Conservation (phyloP, 2,888 invertebrate genomes). For the Cheilosia vernalis region DNA sequence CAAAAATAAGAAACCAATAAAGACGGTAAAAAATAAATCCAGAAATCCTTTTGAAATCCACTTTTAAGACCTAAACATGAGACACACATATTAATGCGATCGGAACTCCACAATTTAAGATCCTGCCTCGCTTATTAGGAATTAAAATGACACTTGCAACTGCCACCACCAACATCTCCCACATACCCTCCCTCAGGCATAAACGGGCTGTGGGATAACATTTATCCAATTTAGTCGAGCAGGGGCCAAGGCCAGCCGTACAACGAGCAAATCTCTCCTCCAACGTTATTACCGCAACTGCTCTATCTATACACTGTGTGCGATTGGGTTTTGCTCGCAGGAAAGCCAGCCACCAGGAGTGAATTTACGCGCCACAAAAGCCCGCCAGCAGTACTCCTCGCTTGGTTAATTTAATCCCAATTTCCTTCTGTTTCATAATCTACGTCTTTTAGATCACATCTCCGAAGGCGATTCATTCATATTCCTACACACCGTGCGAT, state of each 20-base stretch:
- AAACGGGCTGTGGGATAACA: constrained; percentile 40
- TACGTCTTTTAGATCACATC: constrained; percentile 22
- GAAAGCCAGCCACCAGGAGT: constrained; percentile 17
- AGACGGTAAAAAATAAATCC: constrained; percentile 13
- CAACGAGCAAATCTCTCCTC: constrained; percentile 40
- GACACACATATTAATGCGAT: constrained; percentile 34
- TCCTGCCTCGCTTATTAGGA: constrained; percentile 11
- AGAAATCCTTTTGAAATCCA: constrained; percentile 59
- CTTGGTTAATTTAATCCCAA: constrained; percentile 43
- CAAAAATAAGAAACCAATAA: constrained; percentile 38
- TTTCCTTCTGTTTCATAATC: constrained; percentile 5
- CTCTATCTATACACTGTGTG: constrained; percentile 5
- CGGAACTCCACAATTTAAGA: not conserved
- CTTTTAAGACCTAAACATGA: constrained; percentile 41
- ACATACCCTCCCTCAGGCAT: constrained; percentile 43
- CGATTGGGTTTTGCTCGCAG: not conserved
- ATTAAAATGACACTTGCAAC: constrained; percentile 23
- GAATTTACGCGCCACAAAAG: constrained; percentile 30
- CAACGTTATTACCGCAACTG: constrained; percentile 41
- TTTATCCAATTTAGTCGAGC: constrained; percentile 57
- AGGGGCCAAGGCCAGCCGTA: constrained; percentile 2
- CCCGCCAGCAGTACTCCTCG: constrained; percentile 23
- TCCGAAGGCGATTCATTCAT: constrained; percentile 40
- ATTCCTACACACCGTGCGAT: not conserved
- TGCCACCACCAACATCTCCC: constrained; percentile 21